phyloP scores from a whole-genome alignment of 1,140 invertebrate species.

The Brachionus koreanus region DNA sequence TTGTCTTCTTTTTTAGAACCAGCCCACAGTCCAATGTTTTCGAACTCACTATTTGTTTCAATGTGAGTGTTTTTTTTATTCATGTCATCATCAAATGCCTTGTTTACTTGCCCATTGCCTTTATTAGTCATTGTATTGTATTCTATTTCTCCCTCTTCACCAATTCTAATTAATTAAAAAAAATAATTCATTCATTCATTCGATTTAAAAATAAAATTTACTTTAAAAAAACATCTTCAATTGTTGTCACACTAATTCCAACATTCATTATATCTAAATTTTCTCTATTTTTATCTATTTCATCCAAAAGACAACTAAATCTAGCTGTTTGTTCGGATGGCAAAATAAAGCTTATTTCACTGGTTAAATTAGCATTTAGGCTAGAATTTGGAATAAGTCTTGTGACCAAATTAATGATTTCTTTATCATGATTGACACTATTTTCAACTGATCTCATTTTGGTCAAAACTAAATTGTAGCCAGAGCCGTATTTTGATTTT shows the following conservation, averaged over 20 bases:
- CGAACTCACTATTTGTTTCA: background rate
- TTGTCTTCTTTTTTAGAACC: constrained; percentile 19
- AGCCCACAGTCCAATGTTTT: constrained; percentile 23
- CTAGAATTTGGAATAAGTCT: constrained; percentile 50
- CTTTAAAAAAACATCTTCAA: constrained; percentile 72
- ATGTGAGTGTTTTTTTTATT: background rate
- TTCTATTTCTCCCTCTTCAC: background rate
- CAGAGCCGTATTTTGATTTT: constrained; percentile 22
- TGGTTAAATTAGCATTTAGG: constrained; percentile 52
- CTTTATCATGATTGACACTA: background rate
- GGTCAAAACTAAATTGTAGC: background rate
- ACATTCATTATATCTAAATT: constrained; percentile 70
- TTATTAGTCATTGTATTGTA: background rate
- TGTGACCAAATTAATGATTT: constrained; percentile 47
- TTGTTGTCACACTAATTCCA: constrained; percentile 84
- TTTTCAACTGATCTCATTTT: constrained; percentile 13
- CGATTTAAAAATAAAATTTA: background rate
- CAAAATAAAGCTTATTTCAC: constrained; percentile 54
- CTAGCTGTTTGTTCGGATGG: constrained; percentile 52
- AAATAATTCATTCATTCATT: background rate
- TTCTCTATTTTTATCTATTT: constrained; percentile 63
- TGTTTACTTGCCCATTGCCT: background rate
- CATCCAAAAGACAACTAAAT: constrained; percentile 63
- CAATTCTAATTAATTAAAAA: constrained; percentile 4
- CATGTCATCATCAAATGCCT: background rate